Conservation (phyloP, 37 sponge, comb jelly and placozoan species). For the Mnemiopsis leidyi region DNA sequence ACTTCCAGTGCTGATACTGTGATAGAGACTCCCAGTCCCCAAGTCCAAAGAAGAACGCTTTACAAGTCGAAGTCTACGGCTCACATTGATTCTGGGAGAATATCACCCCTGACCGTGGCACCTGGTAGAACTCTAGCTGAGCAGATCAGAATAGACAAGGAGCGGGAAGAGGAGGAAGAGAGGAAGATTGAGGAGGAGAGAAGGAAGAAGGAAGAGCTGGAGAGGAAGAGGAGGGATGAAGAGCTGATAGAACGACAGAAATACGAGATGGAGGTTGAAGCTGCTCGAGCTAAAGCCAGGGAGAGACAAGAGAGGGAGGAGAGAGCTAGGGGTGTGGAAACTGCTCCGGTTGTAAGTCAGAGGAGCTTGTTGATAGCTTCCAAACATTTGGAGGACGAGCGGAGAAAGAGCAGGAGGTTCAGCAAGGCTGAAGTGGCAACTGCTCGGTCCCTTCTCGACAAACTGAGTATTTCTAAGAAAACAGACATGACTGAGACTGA, state of each 20-base stretch:
- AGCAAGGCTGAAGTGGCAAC: background rate
- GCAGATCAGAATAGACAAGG: background rate
- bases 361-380: background rate
- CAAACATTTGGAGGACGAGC: background rate
- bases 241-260: background rate
- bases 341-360: background rate
- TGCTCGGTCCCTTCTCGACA: background rate
- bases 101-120: background rate
- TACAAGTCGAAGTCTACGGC: background rate
- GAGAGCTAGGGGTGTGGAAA: background rate
- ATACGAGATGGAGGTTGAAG: background rate
- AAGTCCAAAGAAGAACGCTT: background rate
- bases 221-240: constrained; percentile 17
- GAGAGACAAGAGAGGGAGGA: background rate
- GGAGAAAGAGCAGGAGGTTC: background rate
- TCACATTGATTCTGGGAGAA: background rate
- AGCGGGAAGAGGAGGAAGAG: background rate
- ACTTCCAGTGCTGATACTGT: background rate
- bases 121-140: background rate
- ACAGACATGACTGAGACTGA: background rate
- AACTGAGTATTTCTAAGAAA: background rate
- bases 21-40: background rate
- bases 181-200: background rate
- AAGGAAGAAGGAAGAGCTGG: background rate
- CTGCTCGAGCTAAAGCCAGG: background rate